Conservation (phyloP, 2,888 invertebrate species). For the Stenodera caucasica region DNA sequence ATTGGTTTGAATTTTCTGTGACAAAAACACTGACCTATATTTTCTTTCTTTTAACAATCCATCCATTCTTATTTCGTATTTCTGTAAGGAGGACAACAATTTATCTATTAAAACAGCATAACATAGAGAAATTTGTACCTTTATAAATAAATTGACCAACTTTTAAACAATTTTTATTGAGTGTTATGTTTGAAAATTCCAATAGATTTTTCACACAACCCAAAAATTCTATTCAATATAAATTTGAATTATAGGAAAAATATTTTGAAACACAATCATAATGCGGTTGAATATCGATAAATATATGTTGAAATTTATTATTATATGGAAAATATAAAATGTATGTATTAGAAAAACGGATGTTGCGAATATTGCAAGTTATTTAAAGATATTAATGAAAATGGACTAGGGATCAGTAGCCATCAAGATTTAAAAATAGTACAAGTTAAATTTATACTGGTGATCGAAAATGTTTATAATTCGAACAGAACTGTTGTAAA, state of each 20-base stretch:
- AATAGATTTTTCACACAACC: no score
- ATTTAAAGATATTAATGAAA: conserved; percentile 32
- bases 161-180: not conserved
- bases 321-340: not conserved
- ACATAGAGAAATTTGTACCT: no score
- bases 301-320: not conserved
- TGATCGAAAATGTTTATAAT: conserved; percentile 26
- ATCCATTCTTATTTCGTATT: not conserved
- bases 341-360: conserved; percentile 19
- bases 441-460: conserved; percentile 29
- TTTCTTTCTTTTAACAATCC: not conserved
- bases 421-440: conserved; percentile 25
- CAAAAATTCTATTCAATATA: not conserved
- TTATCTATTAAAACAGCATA: no score
- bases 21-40: not conserved
- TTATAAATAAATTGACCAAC: not conserved
- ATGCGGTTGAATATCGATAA: not conserved
- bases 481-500: not conserved
- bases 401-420: conserved; percentile 28
- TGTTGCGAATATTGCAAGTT: conserved; percentile 27
- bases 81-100: not conserved
- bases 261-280: not conserved
- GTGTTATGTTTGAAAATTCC: no score
- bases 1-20: not conserved
- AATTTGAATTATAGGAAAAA: not conserved